phyloP scores from a whole-genome alignment of 1,140 invertebrate genomes.

The Diplogasteroides magnus region DNA sequence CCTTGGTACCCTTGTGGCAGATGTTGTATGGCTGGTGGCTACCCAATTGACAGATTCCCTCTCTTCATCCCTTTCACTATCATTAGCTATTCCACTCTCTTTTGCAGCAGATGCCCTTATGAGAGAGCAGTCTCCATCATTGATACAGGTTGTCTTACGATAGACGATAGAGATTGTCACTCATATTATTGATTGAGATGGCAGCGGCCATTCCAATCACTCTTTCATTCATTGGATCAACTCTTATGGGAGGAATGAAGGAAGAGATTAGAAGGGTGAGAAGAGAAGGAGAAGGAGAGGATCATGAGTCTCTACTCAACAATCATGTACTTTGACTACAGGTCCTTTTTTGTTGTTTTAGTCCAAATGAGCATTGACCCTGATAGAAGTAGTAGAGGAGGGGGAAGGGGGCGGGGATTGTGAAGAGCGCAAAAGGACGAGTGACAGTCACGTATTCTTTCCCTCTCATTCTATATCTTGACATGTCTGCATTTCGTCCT shows the following conservation, averaged over 20 bases:
- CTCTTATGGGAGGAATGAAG: not conserved
- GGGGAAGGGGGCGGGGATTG: no score
- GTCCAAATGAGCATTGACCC: no score
- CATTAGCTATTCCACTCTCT: not conserved
- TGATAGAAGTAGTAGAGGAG: no score
- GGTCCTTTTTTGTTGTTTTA: no score
- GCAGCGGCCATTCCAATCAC: slow-evolving; percentile 31
- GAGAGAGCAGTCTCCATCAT: not conserved
- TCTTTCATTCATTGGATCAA: slow-evolving; percentile 30
- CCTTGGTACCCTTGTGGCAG: not conserved
- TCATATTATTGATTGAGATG: slow-evolving; percentile 19
- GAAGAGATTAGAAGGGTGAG: not conserved
- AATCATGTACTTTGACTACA: no score
- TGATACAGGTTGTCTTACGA: not conserved
- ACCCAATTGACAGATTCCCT: not conserved
- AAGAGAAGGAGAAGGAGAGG: not conserved
- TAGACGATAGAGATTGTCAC: not conserved
- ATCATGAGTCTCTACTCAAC: no score
- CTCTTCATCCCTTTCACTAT: not conserved
- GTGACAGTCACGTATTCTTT: no score
- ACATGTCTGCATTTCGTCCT: no score
- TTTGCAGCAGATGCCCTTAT: not conserved
- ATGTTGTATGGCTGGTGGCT: not conserved
- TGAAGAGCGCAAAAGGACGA: no score
- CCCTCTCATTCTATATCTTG: no score